These are phyloP conservation scores for Probosciger aterrimus DNA, from an alignment of 2,113 vertebrate genomes.

Conservation along the genomic window DNA sequence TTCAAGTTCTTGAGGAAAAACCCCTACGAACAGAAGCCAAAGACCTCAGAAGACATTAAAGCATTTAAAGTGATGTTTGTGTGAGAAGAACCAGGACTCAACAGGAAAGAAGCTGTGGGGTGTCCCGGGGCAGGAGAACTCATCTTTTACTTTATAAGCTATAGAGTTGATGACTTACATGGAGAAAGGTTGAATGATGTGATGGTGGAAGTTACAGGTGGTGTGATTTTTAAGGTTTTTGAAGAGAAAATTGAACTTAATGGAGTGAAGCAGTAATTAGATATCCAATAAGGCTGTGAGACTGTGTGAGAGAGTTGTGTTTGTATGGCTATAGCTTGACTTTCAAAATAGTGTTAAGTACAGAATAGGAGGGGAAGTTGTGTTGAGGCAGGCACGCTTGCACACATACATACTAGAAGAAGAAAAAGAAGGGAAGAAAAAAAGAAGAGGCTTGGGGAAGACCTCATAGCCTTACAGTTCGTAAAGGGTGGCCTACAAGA, in stretches of 20 bases:
- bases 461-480: background rate
- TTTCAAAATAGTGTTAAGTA: background rate
- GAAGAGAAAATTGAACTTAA: background rate
- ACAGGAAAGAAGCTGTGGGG: background rate
- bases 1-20: background rate
- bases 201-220: background rate
- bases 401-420: background rate
- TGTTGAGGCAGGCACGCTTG: background rate
- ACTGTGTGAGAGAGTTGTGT: background rate
- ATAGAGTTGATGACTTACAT: background rate
- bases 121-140: background rate
- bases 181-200: background rate
- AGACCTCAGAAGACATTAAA: background rate
- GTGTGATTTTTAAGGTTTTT: background rate
- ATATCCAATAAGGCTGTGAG: background rate
- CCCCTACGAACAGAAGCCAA: rapidly evolving
- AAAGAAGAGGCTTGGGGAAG: background rate
- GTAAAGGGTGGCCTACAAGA: background rate
- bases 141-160: background rate
- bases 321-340: background rate
- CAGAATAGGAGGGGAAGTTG: background rate
- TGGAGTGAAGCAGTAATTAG: background rate
- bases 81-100: background rate
- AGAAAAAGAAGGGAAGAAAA: background rate
- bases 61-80: background rate